Conservation (phyloP, 2,888 invertebrate species). For the Aquatica leii region DNA sequence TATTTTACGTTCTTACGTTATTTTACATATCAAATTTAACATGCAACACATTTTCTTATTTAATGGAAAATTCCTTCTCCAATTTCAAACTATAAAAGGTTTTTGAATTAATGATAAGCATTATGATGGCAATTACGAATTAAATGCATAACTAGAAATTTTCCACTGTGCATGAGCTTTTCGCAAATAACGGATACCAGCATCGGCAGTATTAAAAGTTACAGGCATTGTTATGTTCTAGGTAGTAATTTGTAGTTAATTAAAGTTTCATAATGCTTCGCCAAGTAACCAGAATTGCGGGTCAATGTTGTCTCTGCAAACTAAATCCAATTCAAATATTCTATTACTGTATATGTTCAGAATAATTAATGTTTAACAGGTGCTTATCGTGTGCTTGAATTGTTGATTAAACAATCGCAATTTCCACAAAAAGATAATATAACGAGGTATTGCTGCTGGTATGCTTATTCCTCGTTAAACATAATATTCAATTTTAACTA, state of each 20-base stretch:
- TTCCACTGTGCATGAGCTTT: too few relatives aligned
- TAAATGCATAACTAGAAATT: too few relatives aligned
- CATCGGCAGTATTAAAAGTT: neutral
- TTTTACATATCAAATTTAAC: too few relatives aligned
- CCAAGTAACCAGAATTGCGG: neutral
- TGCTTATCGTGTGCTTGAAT: neutral
- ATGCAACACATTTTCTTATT: too few relatives aligned
- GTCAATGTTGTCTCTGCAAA: neutral
- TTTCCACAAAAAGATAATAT: neutral
- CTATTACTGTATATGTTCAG: neutral
- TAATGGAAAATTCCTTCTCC: too few relatives aligned
- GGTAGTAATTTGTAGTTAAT: neutral
- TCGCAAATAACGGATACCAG: too few relatives aligned
- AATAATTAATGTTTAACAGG: conserved; percentile 8
- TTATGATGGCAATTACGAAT: too few relatives aligned
- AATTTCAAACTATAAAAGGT: too few relatives aligned
- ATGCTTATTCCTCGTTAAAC: neutral
- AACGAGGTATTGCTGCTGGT: neutral
- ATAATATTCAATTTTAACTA: too few relatives aligned
- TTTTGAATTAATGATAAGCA: too few relatives aligned
- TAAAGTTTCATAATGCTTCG: neutral
- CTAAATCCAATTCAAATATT: neutral
- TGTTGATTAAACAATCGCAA: conserved; percentile 1
- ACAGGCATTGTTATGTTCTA: neutral
- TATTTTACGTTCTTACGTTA: too few relatives aligned